Percentiles rank a stretch among this genome's conserved stretches.
These are phyloP conservation scores for Pedetes capensis DNA, from an alignment of 2,113 vertebrate genomes.

Conservation along the genomic window DNA sequence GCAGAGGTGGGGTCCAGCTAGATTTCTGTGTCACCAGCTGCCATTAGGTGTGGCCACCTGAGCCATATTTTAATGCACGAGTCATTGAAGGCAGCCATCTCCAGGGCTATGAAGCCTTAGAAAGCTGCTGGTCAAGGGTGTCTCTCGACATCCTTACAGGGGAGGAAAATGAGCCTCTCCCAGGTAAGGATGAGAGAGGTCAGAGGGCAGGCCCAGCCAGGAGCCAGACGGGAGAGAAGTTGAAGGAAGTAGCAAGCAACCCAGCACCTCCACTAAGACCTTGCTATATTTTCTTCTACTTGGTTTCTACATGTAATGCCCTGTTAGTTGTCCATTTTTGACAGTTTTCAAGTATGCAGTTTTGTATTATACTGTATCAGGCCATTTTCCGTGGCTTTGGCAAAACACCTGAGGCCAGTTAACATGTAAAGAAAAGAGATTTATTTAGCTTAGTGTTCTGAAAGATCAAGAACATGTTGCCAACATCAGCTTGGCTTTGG, in stretches of 20 bases:
- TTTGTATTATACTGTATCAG: no score
- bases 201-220: no score
- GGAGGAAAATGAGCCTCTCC: rapidly evolving
- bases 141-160: neutral
- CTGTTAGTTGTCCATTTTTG: neutral
- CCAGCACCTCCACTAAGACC: neutral
- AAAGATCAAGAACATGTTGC: neutral
- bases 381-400: neutral
- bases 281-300: neutral
- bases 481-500: neutral
- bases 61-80: rapidly evolving
- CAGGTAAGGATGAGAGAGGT: neutral
- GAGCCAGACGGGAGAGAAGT: neutral
- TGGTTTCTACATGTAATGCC: rapidly evolving
- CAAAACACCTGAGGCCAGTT: neutral
- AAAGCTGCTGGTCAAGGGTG: neutral
- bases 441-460: neutral
- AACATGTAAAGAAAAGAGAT: neutral
- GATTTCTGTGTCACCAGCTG: rapidly evolving
- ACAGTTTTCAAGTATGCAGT: rapidly evolving
- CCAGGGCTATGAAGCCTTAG: neutral
- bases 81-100: no score
- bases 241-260: neutral
- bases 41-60: rapidly evolving
- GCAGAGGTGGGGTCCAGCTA: rapidly evolving